These are phyloP conservation scores for Scaptomyza montana DNA, from an alignment of 1,140 invertebrate genomes.

Conservation along the genomic window DNA sequence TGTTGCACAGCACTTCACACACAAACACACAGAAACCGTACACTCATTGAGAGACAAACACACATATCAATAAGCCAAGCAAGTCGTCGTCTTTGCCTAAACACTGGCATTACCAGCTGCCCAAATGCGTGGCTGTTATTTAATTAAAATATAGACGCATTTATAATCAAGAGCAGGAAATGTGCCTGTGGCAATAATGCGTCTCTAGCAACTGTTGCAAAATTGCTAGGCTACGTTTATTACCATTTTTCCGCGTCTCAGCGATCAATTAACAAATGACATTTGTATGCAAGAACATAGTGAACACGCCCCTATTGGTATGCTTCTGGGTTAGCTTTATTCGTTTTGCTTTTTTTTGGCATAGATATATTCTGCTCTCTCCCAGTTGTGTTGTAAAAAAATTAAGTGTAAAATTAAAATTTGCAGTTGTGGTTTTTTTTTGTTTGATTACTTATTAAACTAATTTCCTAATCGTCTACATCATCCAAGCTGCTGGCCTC, in stretches of 20 bases:
- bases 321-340: conserved; percentile 33
- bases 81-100: conserved; percentile 45
- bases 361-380: neutral
- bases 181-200: neutral
- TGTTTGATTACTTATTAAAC: conserved; percentile 18
- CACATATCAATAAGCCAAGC: conserved; percentile 55
- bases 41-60: neutral
- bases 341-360: conserved; percentile 1
- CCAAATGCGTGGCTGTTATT: conserved; percentile 64
- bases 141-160: conserved; percentile 79
- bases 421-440: conserved; percentile 7
- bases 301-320: conserved; percentile 13
- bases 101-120: conserved; percentile 63
- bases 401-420: conserved; percentile 21
- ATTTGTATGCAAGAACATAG: conserved; percentile 17
- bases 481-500: conserved; percentile 36
- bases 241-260: neutral
- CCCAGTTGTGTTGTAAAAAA: conserved; percentile 11
- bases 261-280: conserved; percentile 39
- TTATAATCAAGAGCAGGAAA: conserved; percentile 41
- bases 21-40: conserved; percentile 6
- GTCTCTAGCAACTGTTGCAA: neutral
- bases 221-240: conserved; percentile 6
- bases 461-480: conserved; percentile 44
- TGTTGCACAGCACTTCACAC: conserved; percentile 56